phyloP scores from a whole-genome alignment of 2,888 invertebrate genomes.

The Netelia melanura region DNA sequence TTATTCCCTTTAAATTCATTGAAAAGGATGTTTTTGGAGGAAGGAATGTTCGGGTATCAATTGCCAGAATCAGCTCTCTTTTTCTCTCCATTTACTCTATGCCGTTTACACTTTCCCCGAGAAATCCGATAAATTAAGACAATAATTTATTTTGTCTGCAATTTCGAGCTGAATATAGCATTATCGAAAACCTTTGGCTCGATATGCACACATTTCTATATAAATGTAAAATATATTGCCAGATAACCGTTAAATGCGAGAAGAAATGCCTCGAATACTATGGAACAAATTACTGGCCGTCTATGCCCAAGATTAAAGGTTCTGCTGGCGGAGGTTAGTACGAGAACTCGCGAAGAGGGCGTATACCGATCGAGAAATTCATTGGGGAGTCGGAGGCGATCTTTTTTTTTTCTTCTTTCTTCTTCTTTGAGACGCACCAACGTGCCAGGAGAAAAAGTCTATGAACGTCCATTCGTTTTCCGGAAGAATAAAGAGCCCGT shows the following conservation, averaged over 20 bases:
- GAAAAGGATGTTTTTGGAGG: too few species aligned
- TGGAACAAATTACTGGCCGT: slow-evolving; percentile 26
- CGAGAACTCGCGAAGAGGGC: slow-evolving; percentile 14
- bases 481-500: slow-evolving; percentile 43
- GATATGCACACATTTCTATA: background rate
- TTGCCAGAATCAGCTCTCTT: too few species aligned
- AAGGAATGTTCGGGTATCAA: too few species aligned
- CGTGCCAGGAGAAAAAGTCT: slow-evolving; percentile 46
- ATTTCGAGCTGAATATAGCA: background rate
- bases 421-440: slow-evolving; percentile 35
- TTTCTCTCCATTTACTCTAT: background rate
- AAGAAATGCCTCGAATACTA: background rate
- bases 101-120: background rate
- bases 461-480: slow-evolving; percentile 55
- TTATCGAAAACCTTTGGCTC: background rate
- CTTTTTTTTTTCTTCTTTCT: slow-evolving; percentile 14
- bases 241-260: background rate
- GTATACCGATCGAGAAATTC: slow-evolving; percentile 44
- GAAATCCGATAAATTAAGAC: background rate
- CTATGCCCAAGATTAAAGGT: slow-evolving; percentile 45
- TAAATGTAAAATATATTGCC: background rate
- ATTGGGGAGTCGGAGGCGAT: slow-evolving; percentile 39
- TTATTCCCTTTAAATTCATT: too few species aligned
- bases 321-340: background rate
- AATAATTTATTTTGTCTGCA: slow-evolving; percentile 4